phyloP scores from a whole-genome alignment of 2,113 vertebrate species.

The Hippocampus barbouri region DNA sequence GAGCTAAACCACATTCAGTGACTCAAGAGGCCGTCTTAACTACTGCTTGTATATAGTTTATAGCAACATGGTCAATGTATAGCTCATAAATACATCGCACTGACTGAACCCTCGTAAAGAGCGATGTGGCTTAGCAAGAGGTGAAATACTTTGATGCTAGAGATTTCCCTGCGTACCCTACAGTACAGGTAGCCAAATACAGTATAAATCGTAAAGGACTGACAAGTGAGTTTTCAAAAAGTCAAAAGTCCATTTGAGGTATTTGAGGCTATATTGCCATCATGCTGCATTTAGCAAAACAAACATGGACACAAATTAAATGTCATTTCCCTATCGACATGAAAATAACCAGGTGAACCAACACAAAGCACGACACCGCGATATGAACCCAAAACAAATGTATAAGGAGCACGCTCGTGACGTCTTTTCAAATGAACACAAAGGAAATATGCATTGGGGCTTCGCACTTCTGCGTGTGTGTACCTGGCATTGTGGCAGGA shows the following conservation, averaged over 20 bases:
- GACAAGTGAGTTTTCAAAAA: not conserved
- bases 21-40: not conserved
- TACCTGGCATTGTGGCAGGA: not conserved
- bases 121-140: not conserved
- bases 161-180: not conserved
- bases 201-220: not conserved
- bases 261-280: not conserved
- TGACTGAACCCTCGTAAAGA: slow-evolving; percentile 8
- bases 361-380: too few relatives aligned
- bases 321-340: too few relatives aligned
- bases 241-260: not conserved
- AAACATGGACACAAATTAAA: too few relatives aligned
- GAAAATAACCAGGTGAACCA: too few relatives aligned
- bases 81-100: slow-evolving; percentile 11
- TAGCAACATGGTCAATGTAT: slow-evolving; percentile 21
- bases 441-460: too few relatives aligned
- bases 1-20: slow-evolving; percentile 49
- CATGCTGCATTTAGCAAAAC: too few relatives aligned
- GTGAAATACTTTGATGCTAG: not conserved
- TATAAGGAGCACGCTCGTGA: too few relatives aligned
- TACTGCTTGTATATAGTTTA: slow-evolving; percentile 9
- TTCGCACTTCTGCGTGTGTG: not conserved
- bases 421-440: too few relatives aligned
- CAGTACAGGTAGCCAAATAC: not conserved
- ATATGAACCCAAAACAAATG: too few relatives aligned